Percentiles rank a stretch among this genome's conserved stretches.
phyloP scores from a whole-genome alignment of 2,888 invertebrate genomes.

The Liodrosophila aerea region DNA sequence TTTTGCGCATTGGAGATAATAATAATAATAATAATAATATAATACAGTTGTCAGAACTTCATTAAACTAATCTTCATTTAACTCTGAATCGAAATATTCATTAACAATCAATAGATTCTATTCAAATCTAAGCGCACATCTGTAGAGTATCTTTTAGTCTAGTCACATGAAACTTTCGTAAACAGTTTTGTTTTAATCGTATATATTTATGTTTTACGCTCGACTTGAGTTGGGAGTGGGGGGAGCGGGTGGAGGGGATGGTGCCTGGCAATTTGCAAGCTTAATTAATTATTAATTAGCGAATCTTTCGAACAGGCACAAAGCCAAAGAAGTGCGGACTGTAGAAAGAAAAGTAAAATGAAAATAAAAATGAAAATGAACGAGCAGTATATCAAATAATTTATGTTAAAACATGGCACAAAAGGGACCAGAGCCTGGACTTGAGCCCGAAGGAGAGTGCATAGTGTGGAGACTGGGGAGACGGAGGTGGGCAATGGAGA shows the following conservation, averaged over 20 bases:
- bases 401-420: conserved; percentile 58
- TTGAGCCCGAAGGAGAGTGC: neutral
- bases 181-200: neutral
- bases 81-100: no score
- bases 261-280: conserved; percentile 55
- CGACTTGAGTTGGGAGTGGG: conserved; percentile 1
- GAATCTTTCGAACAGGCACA: conserved; percentile 54
- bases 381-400: conserved; percentile 60
- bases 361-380: conserved; percentile 30
- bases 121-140: no score
- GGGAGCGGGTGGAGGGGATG: no score
- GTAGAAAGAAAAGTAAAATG: neutral
- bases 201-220: conserved; percentile 3
- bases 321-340: conserved; percentile 63
- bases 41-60: no score
- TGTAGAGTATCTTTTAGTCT: no score
- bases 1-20: no score
- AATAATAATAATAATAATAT: no score
- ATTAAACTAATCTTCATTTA: no score
- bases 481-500: neutral
- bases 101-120: no score
- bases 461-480: neutral
- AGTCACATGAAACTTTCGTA: no score
- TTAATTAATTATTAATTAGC: conserved; percentile 76
- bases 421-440: conserved; percentile 38